phyloP scores from a whole-genome alignment of 2,888 invertebrate species.

The Ormyrus rosae region DNA sequence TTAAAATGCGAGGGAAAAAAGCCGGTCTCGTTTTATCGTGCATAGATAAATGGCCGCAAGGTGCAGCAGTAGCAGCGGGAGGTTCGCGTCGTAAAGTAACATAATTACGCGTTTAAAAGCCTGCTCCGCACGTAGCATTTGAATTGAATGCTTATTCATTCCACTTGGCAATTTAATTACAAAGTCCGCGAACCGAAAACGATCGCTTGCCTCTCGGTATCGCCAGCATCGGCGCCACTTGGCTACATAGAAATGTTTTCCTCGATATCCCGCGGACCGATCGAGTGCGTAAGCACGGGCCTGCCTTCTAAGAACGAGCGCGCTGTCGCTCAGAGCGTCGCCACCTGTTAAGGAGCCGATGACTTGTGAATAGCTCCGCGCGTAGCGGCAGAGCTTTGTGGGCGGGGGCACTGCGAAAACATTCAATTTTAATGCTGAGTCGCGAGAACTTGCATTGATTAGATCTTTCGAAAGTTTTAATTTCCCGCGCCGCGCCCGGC shows the following conservation, averaged over 20 bases:
- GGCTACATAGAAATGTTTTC: no score
- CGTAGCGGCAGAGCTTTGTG: not conserved
- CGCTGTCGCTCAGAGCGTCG: conserved; percentile 9
- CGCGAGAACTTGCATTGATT: conserved; percentile 16
- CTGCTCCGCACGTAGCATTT: conserved; percentile 15
- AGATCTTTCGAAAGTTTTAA: not conserved
- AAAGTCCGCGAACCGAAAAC: not conserved
- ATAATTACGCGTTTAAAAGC: conserved; percentile 41
- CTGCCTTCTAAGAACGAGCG: not conserved
- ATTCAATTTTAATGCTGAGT: conserved; percentile 24
- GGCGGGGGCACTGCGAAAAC: not conserved
- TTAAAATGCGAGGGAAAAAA: not conserved
- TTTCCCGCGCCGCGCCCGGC: no score
- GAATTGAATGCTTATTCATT: conserved; percentile 49
- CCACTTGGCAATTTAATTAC: conserved; percentile 45
- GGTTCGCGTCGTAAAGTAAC: conserved; percentile 26
- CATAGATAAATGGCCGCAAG: not conserved
- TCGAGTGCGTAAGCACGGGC: no score
- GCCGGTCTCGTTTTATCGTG: no score
- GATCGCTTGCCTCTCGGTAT: no score
- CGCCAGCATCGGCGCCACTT: no score
- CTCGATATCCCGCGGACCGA: no score
- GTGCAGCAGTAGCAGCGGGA: conserved; percentile 10
- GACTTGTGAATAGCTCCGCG: conserved; percentile 25
- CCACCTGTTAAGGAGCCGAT: conserved; percentile 34